phyloP scores from a whole-genome alignment of 2,797 vertebrate species.

The Bradypus variegatus region DNA sequence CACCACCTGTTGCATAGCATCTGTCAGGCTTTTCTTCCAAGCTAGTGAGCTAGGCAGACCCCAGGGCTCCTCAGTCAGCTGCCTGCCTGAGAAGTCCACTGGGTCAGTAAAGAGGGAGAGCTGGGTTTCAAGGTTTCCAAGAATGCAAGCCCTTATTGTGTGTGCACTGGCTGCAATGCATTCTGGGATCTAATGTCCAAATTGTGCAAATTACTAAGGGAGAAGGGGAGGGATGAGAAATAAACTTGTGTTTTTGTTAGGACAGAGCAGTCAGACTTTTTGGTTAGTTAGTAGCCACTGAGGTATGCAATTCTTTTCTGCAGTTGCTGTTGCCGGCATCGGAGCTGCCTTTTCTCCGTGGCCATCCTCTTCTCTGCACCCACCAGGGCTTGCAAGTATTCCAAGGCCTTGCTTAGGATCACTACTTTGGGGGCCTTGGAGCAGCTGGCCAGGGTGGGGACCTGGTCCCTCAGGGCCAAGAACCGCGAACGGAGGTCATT shows the following conservation, averaged over 20 bases:
- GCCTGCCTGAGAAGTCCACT: conserved; percentile 35
- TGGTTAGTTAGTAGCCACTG: conserved; percentile 78
- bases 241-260: conserved; percentile 35
- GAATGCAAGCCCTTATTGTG: conserved; percentile 60
- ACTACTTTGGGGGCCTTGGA: conserved; percentile 94
- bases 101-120: conserved; percentile 47
- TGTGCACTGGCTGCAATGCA: conserved; percentile 50
- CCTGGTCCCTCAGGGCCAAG: conserved; percentile 86
- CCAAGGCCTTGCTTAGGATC: conserved; percentile 90
- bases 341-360: conserved; percentile 87
- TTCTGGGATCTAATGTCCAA: conserved; percentile 57
- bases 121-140: conserved; percentile 45
- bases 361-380: conserved; percentile 82
- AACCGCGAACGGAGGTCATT: conserved; percentile 93
- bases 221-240: conserved; percentile 40
- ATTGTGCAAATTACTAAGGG: conserved; percentile 76
- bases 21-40: conserved; percentile 59
- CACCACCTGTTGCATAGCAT: conserved; percentile 70
- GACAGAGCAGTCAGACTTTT: conserved; percentile 33
- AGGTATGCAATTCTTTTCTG: conserved; percentile 87
- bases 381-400: conserved; percentile 85
- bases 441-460: conserved; percentile 85
- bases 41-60: conserved; percentile 47
- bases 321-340: conserved; percentile 82
- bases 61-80: conserved; percentile 41